Evolutionary conservation across 1,140 invertebrate species (phyloP).

Genomic region (Megalopta genalis): DNA sequence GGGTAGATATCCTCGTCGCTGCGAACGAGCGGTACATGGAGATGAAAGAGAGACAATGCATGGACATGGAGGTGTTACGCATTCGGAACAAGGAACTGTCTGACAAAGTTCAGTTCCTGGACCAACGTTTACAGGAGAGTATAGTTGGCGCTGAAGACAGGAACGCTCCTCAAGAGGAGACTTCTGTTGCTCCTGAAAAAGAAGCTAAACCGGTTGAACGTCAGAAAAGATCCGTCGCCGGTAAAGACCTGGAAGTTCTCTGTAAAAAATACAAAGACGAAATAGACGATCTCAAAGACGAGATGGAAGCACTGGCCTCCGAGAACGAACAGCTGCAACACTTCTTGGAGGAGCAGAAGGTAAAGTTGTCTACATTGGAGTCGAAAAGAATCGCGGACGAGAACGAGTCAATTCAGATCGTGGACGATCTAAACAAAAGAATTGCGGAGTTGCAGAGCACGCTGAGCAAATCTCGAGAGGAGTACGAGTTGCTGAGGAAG

Average conservation of each 20-base stretch:
- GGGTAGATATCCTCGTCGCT: conserved; percentile 86
- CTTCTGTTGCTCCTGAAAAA: background rate
- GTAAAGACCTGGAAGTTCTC: conserved; percentile 24
- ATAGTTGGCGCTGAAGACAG: background rate
- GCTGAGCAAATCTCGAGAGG: conserved; percentile 66
- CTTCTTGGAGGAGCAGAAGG: conserved; percentile 82
- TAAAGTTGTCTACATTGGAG: conserved; percentile 66
- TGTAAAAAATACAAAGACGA: conserved; percentile 70
- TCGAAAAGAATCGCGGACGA: conserved; percentile 58
- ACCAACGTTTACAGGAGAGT: conserved; percentile 51
- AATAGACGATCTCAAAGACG: conserved; percentile 79
- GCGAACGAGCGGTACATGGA: conserved; percentile 89
- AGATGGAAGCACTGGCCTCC: conserved; percentile 82
- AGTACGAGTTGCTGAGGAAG: conserved; percentile 63
- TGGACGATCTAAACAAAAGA: conserved; percentile 55
- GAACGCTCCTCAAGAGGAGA: background rate
- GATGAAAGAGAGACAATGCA: conserved; percentile 89
- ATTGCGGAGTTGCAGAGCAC: conserved; percentile 58
- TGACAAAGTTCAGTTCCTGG: conserved; percentile 83
- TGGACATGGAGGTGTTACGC: conserved; percentile 84
- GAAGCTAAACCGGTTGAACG: background rate
- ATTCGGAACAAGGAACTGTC: conserved; percentile 84
- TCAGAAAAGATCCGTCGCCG: conserved; percentile 18
- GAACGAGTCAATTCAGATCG: conserved; percentile 56
- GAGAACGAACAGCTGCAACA: conserved; percentile 88